Conservation (phyloP, 2,888 invertebrate genomes). For the Troglohyphantes excavatus region DNA sequence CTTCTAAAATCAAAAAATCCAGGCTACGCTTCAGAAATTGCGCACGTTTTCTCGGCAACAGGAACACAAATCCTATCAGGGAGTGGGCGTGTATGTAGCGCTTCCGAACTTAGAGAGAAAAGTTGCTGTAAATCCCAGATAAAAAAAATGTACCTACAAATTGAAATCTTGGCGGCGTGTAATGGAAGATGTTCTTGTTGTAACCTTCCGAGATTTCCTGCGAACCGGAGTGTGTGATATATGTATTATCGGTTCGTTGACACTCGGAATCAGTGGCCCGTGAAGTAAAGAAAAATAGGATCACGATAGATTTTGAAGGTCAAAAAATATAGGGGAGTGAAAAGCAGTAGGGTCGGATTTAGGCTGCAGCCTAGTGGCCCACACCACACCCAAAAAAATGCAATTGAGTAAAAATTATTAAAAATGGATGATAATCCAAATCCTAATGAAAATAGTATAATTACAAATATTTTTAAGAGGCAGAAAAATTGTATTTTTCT, state of each 20-base stretch:
- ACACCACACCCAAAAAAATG: no score
- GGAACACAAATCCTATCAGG: background rate
- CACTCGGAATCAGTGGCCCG: constrained; percentile 25
- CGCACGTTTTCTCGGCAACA: background rate
- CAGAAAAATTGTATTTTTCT: no score
- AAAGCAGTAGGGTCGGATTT: no score
- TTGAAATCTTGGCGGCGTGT: constrained; percentile 23
- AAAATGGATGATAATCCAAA: no score
- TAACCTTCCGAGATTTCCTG: background rate
- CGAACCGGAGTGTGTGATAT: constrained; percentile 6
- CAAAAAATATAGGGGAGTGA: background rate
- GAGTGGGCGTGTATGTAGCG: background rate
- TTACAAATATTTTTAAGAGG: no score
- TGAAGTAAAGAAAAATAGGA: constrained; percentile 18
- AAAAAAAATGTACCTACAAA: background rate
- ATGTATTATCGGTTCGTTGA: constrained; percentile 30
- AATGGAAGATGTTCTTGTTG: background rate
- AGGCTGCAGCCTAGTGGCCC: no score
- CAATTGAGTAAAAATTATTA: no score
- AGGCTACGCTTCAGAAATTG: background rate
- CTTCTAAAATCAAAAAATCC: background rate
- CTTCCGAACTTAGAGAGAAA: background rate
- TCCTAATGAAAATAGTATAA: no score
- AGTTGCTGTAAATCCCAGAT: no score
- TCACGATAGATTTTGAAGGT: constrained; percentile 26